Conservation (phyloP, 2,888 invertebrate species). For the Stramonita haemastoma region DNA sequence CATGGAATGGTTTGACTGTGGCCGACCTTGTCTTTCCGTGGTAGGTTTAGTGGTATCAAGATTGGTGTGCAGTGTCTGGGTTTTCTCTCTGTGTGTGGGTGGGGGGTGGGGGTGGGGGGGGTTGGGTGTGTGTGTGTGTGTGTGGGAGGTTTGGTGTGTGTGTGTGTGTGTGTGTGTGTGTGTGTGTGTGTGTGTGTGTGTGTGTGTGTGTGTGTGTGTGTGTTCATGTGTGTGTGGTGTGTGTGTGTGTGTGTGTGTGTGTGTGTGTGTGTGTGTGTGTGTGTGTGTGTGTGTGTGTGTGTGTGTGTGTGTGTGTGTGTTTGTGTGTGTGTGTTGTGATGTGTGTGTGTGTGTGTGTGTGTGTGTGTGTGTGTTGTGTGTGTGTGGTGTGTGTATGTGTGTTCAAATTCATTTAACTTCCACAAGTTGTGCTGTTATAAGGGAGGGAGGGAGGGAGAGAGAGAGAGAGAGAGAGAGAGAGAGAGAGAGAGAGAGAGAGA, state of each 20-base stretch:
- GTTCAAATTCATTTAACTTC: too few species aligned
- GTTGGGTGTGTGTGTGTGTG: conserved; percentile 8
- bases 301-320: too few species aligned
- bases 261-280: neutral
- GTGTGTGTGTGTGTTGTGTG: conserved; percentile 14
- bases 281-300: neutral
- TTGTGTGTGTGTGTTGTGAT: neutral
- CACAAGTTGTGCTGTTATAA: too few species aligned
- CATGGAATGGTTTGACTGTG: conserved; percentile 94
- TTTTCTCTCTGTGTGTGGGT: neutral
- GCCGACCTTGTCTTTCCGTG: conserved; percentile 98
- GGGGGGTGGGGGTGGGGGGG: neutral
- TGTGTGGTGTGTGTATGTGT: conserved; percentile 6
- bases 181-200: conserved; percentile 15
- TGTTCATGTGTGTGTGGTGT: neutral
- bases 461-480: too few species aligned
- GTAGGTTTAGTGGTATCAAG: conserved; percentile 71
- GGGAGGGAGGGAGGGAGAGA: too few species aligned
- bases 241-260: neutral
- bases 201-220: conserved; percentile 10
- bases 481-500: too few species aligned
- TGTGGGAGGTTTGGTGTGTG: neutral
- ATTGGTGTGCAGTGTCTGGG: neutral
- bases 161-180: conserved; percentile 9
- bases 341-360: conserved; percentile 18